Base-by-base conservation (phyloP, 2,888 invertebrate genomes). In the Eupelmus urozonus region DNA sequence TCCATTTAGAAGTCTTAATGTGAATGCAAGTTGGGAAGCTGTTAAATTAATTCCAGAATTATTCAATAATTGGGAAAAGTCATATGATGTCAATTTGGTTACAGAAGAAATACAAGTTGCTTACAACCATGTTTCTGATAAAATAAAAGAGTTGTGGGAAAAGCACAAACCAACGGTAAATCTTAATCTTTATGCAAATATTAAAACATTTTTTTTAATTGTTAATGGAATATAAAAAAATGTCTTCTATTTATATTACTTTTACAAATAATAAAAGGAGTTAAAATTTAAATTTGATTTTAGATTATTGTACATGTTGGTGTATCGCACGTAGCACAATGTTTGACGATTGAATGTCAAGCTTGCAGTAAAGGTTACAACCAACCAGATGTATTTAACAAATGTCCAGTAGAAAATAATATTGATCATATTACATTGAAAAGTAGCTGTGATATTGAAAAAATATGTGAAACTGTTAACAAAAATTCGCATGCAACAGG, bases 11-110 rank as follows among this genome's bases (percentile, higher is more conserved):
- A 90, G 90, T 51, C 94, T 96, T 85, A 89, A 90, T 27, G 90
- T 94, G 11, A 97, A 97, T 88, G 94, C 96, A 0, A 96, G 96
- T 87, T 96, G 96, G 96, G 94, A 95, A 87, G 94, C 94, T 3
- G 96, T 96, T 0, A 93, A 93, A 86, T 86, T 92, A 72, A 90
- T 95, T 83, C 91, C 92, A 65, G 91, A 92, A 81, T 88, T 91
- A 51, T 82, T 81, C 16, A 3, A 57, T n/a, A 89, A 91, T 81
- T 86, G 93, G n/a, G 91, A 92, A 83, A 89, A 90, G 78, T 90
- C 91, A 81, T 89, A 91, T 62, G 88, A 91, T 55, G 86, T 93
- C 25, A 91, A 92, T 80, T 85, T 94, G 53, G 89, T 94, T 5
- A 90, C 91, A 73, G 87, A 93, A 82, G 92, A 94, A 89, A 90